Conservation (phyloP, 1,140 invertebrate genomes). For the Brachionus sp. region DNA sequence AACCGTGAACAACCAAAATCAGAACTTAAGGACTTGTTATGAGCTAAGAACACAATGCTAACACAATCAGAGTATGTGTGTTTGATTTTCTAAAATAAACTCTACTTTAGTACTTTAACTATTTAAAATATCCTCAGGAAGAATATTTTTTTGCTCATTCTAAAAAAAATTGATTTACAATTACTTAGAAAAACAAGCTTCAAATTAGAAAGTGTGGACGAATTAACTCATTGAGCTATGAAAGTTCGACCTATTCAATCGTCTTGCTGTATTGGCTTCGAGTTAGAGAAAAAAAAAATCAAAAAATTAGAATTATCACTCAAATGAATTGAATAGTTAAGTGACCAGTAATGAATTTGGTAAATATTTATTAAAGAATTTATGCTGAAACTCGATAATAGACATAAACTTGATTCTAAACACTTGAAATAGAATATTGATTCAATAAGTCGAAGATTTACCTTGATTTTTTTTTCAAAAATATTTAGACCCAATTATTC, state of each 20-base stretch:
- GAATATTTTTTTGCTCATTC: too few species aligned
- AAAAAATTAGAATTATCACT: not conserved
- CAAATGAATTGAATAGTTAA: constrained; percentile 5
- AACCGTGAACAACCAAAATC: not conserved
- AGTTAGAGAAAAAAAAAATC: not conserved
- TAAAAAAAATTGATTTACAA: not conserved
- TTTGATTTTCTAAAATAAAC: not conserved
- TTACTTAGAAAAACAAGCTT: not conserved
- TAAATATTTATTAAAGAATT: constrained; percentile 19
- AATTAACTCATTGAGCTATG: not conserved
- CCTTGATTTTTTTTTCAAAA: constrained; percentile 26
- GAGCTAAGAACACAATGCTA: not conserved
- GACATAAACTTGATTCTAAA: not conserved
- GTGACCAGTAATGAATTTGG: constrained; percentile 28
- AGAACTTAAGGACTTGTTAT: not conserved
- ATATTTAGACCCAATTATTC: not conserved
- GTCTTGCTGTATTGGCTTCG: not conserved
- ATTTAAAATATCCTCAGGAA: not conserved
- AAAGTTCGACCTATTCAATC: not conserved
- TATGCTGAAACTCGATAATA: not conserved
- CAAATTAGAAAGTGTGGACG: not conserved
- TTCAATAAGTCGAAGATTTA: constrained; percentile 39
- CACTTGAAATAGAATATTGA: constrained; percentile 35
- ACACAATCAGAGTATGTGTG: not conserved
- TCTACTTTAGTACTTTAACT: not conserved